Base-by-base conservation (phyloP, 2,113 vertebrate genomes). In the Peromyscus leucopus region DNA sequence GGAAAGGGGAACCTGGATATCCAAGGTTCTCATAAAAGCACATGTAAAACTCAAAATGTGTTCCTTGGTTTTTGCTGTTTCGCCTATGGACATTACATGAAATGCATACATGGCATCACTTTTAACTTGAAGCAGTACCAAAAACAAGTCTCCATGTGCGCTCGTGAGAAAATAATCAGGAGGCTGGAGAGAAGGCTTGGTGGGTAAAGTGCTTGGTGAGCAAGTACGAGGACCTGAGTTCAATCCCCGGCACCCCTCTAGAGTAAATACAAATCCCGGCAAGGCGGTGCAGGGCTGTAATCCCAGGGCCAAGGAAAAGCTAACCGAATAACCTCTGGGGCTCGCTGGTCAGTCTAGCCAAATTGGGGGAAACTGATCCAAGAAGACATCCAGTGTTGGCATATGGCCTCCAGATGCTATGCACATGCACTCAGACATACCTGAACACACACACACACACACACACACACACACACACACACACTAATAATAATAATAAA, bases 71-170 rank as follows among this genome's bases (percentile, higher is more conserved):
- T 76, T 91, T 88, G 80, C 67, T 46, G 48, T 31, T 72, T 93
- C 26, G 36, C 75, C 92, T 95, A 67, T 11, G 95, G 55, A 90
- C 90, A 92, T 82, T 55, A 79, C 39, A 92, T 42, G 59, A 96
- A 96, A 71, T 89, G 88, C 0, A 11, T n/a, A 74, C 0, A 11
- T n/a, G 69, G 42, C 55, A 61, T 84, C 85, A 61, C 65, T 89
- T 94, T 74, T 93, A 76, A 92, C 59, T 89, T 92, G 86, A 91
- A 94, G 89, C 33, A 83, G 48, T n/a, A 95, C 76, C 89, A 57
- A 93, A 82, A 94, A 31, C 69, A 91, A 87, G 69, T 39, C n/a
- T 97, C 79, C 24, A 11, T 36, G 9, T 51, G 36, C 57, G 76
- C 57, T 79, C 65, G 69, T 91, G 78, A 97, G 78, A 94, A 95